Percentiles rank a stretch among this genome's conserved stretches.
Conservation (phyloP, 2,797 vertebrate genomes). For the Pampus argenteus region DNA sequence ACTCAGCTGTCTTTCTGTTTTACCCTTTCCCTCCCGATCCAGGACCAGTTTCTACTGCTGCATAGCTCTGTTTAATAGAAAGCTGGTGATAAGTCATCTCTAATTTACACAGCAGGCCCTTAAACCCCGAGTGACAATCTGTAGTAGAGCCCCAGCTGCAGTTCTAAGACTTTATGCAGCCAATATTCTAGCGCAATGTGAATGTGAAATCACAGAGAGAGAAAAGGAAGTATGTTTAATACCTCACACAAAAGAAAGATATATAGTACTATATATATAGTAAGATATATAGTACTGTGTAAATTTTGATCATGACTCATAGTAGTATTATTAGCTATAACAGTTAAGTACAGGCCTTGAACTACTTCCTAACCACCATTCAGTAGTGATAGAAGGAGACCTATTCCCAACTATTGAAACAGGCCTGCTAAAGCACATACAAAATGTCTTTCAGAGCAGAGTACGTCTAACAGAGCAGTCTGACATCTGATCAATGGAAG, state of each 20-base stretch:
- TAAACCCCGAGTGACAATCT: constrained; percentile 76
- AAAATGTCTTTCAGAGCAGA: constrained; percentile 32
- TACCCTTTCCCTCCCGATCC: constrained; percentile 25
- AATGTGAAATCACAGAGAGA: neutral
- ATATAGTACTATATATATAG: neutral
- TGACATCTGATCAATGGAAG: constrained; percentile 35
- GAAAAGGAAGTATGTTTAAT: constrained; percentile 10
- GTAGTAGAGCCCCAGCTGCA: constrained; percentile 55
- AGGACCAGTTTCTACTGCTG: constrained; percentile 39
- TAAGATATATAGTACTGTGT: constrained; percentile 16
- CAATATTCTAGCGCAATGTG: constrained; percentile 37
- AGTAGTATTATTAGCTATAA: constrained; percentile 24
- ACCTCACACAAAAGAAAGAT: neutral
- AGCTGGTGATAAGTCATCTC: constrained; percentile 76
- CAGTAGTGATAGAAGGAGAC: constrained; percentile 33
- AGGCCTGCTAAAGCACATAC: neutral
- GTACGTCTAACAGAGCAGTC: constrained; percentile 22
- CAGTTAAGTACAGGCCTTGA: constrained; percentile 13
- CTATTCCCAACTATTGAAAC: constrained; percentile 33
- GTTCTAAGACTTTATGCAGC: constrained; percentile 43
- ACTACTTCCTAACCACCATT: constrained; percentile 42
- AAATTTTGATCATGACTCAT: constrained; percentile 8
- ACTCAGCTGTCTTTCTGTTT: constrained; percentile 29
- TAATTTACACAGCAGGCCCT: constrained; percentile 74
- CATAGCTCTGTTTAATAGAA: constrained; percentile 58